phyloP scores from a whole-genome alignment of 64 coral and sea anemone species.

The Dendrophyllia cribrosa region DNA sequence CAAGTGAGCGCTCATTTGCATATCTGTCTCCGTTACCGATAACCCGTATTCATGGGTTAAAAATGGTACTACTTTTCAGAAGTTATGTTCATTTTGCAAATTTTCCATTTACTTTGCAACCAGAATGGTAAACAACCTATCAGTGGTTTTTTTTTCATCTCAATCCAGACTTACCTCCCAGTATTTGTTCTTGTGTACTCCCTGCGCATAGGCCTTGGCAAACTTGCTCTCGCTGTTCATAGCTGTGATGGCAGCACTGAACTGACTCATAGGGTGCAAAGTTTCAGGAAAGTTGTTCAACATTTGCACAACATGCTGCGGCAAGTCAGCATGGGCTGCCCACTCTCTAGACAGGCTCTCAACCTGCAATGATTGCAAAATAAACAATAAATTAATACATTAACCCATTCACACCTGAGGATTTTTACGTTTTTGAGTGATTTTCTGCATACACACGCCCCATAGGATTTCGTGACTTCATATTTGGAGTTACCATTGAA shows the following conservation, averaged over 20 bases:
- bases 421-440: too few relatives aligned
- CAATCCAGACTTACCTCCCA: slow-evolving; percentile 77
- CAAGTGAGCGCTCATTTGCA: too few relatives aligned
- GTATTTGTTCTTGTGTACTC: slow-evolving; percentile 73
- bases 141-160: background rate
- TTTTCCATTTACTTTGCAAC: too few relatives aligned
- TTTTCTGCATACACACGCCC: too few relatives aligned
- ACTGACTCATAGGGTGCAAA: slow-evolving; percentile 98
- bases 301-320: slow-evolving; percentile 98
- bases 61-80: too few relatives aligned
- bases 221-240: slow-evolving; percentile 99
- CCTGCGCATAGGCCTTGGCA: slow-evolving; percentile 81
- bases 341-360: slow-evolving; percentile 93
- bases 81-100: too few relatives aligned
- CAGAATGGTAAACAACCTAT: too few relatives aligned
- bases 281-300: slow-evolving; percentile 97
- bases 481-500: too few relatives aligned
- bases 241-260: slow-evolving; percentile 96
- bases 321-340: slow-evolving; percentile 96
- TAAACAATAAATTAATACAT: background rate
- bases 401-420: too few relatives aligned
- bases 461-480: too few relatives aligned
- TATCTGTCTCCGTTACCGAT: too few relatives aligned
- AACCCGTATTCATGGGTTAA: too few relatives aligned
- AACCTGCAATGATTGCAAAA: slow-evolving; percentile 47